Percentiles rank a stretch among this genome's conserved stretches.
Conservation (phyloP, 1,140 invertebrate species). For the Drosophila bocqueti region DNA sequence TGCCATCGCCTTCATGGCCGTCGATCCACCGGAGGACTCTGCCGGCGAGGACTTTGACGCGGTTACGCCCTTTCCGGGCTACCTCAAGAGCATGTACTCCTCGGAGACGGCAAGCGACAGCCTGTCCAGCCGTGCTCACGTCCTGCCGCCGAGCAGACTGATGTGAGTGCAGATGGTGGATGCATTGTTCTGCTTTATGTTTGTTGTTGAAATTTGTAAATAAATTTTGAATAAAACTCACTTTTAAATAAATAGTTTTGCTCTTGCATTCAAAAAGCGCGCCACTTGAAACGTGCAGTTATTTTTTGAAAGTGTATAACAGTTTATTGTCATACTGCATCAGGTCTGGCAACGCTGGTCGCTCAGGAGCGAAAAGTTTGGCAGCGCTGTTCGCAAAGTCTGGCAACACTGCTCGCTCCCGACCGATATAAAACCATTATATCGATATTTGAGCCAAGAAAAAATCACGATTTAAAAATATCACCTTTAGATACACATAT, state of each 20-base stretch:
- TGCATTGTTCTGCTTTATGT: conserved; percentile 16
- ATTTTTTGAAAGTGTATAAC: not conserved
- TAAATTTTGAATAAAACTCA: conserved; percentile 41
- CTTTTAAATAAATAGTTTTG: not conserved
- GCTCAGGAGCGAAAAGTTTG: too few species aligned
- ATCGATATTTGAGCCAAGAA: too few species aligned
- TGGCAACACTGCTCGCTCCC: too few species aligned
- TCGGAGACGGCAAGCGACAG: conserved; percentile 43
- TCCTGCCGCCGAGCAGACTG: conserved; percentile 51
- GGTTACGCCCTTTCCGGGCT: conserved; percentile 82
- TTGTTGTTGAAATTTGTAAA: conserved; percentile 69
- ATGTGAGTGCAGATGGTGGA: conserved; percentile 6
- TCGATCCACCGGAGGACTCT: conserved; percentile 86
- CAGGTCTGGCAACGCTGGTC: too few species aligned
- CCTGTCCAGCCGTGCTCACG: conserved; percentile 5
- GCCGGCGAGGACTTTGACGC: conserved; percentile 70
- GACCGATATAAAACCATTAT: too few species aligned
- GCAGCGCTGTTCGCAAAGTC: too few species aligned
- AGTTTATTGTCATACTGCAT: not conserved
- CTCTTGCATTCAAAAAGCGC: not conserved
- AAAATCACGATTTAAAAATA: too few species aligned
- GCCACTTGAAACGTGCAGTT: not conserved
- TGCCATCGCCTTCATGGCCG: conserved; percentile 92
- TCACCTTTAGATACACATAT: too few species aligned
- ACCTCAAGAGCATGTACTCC: conserved; percentile 78